Conservation (phyloP, 2,113 vertebrate species). For the Antennarius striatus region DNA sequence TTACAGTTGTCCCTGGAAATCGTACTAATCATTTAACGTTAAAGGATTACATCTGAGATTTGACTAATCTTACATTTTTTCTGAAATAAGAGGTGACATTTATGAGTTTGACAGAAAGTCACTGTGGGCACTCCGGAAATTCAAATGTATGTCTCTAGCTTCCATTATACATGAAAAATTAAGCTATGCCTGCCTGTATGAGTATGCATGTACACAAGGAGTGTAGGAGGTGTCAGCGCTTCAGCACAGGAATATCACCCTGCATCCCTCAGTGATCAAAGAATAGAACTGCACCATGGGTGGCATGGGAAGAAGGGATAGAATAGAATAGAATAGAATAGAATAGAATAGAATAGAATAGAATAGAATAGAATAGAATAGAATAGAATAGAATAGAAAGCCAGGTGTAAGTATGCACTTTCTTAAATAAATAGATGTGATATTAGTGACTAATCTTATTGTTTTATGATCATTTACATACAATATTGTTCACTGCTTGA, state of each 20-base stretch:
- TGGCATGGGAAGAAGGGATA: neutral
- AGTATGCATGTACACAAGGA: conserved; percentile 13
- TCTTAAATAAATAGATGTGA: too few species aligned
- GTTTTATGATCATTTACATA: too few species aligned
- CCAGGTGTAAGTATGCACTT: too few species aligned
- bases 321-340: too few species aligned
- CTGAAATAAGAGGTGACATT: neutral
- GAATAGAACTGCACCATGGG: conserved; percentile 26
- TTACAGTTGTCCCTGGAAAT: conserved; percentile 19
- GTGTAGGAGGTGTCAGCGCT: conserved; percentile 59
- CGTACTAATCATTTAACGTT: conserved; percentile 13
- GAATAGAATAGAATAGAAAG: too few species aligned
- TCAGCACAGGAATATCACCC: conserved; percentile 42
- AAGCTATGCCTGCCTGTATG: neutral
- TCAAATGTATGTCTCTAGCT: neutral
- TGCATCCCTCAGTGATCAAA: conserved; percentile 38
- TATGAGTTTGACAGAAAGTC: conserved; percentile 1
- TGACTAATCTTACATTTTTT: neutral
- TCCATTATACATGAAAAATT: neutral
- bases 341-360: too few species aligned
- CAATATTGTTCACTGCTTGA: too few species aligned
- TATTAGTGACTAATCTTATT: too few species aligned
- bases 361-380: too few species aligned
- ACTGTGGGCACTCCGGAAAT: neutral
- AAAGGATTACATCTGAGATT: neutral